These are phyloP conservation scores for Serranus cabrilla DNA, from an alignment of 2,797 vertebrate genomes.

Conservation along the genomic window DNA sequence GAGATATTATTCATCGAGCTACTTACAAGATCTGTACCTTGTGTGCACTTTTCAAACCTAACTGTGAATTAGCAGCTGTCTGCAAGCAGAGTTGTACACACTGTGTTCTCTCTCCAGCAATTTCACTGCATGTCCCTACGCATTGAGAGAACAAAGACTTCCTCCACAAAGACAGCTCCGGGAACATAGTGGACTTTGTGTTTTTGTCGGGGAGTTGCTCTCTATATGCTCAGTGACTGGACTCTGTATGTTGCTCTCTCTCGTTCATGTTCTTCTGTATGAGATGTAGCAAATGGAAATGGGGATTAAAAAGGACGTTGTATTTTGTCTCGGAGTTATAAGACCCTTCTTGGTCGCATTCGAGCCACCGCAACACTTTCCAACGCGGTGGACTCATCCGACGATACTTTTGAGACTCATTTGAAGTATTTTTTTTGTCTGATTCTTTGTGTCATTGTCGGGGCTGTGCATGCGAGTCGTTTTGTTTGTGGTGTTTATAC, in stretches of 20 bases:
- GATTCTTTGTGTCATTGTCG: conserved; percentile 44
- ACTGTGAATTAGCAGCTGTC: conserved; percentile 85
- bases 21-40: conserved; percentile 75
- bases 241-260: conserved; percentile 77
- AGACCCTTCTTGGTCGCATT: conserved; percentile 49
- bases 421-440: conserved; percentile 39
- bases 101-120: conserved; percentile 76
- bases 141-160: conserved; percentile 75
- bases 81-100: conserved; percentile 79
- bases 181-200: conserved; percentile 70
- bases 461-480: conserved; percentile 52
- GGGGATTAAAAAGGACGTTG: conserved; percentile 79
- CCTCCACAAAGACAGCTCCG: conserved; percentile 68
- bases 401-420: conserved; percentile 40
- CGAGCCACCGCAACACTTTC: conserved; percentile 16
- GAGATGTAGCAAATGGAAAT: conserved; percentile 80
- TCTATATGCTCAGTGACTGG: conserved; percentile 77
- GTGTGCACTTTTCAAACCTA: conserved; percentile 83
- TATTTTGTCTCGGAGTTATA: conserved; percentile 73
- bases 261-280: conserved; percentile 80
- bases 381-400: conserved; percentile 14
- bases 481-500: conserved; percentile 55
- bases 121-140: conserved; percentile 82
- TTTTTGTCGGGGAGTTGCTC: conserved; percentile 69
- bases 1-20: conserved; percentile 69